A percentile compares a stretch with the other conserved stretches of the same genome.
These are phyloP conservation scores for Empidonax alnorum DNA, from an alignment of 2,113 vertebrate genomes.

Conservation along the genomic window DNA sequence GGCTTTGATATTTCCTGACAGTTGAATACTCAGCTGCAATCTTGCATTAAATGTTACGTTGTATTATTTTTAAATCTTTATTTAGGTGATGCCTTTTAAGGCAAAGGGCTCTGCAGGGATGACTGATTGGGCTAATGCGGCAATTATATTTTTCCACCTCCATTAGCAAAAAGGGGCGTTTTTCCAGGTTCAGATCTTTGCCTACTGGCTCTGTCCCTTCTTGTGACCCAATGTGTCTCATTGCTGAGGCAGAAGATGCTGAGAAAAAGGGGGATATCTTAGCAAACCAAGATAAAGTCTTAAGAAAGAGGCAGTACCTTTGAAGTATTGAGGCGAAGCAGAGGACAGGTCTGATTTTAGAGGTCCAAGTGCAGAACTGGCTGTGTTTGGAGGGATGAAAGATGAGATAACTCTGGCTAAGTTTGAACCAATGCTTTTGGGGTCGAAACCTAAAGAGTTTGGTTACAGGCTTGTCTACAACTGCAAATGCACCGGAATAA, in stretches of 20 bases:
- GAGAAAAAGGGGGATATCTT: background rate
- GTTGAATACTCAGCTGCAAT: constrained; percentile 36
- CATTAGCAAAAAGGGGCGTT: fast-evolving
- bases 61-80: constrained; percentile 33
- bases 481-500: background rate
- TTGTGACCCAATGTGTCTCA: background rate
- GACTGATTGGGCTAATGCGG: background rate
- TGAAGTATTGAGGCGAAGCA: background rate
- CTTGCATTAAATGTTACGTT: background rate
- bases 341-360: background rate
- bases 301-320: background rate
- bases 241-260: background rate
- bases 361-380: background rate
- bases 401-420: background rate
- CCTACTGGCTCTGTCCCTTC: background rate
- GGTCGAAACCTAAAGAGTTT: background rate
- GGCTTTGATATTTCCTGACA: constrained; percentile 39
- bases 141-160: background rate
- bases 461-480: background rate
- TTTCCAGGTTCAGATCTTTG: background rate
- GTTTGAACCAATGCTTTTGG: background rate
- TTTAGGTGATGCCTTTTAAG: constrained; percentile 52
- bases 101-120: background rate
- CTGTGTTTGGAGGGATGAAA: background rate
- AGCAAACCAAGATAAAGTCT: background rate